Base-by-base conservation (phyloP, 2,113 vertebrate species). In the Heterocephalus glaber region DNA sequence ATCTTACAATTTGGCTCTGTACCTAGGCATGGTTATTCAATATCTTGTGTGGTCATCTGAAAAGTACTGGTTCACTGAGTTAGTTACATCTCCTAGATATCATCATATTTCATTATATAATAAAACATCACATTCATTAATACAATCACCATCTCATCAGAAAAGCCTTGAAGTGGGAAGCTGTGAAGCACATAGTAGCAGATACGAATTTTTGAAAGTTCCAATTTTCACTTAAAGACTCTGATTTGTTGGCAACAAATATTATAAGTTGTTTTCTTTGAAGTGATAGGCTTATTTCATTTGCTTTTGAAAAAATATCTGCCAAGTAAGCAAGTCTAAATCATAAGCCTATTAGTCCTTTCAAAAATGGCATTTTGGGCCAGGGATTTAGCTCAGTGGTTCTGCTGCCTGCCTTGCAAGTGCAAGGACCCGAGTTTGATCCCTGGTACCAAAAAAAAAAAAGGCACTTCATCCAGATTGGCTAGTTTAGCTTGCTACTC, bases 241-340 rank as follows among this genome's bases (percentile, higher is more conserved):
- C 41, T 61, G 61, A 56, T 96, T 86, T 95, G 58, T 80, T 82
- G 66, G 82, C 58, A 95, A 66, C n/a, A 81, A 90, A n/a, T 70
- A 89, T 30, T 28, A 7, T 58, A 7, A 49, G 19, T 38, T 79
- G 3, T 89, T 92, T 89, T 88, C 58, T 79, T 87, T 76, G 35
- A 90, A 82, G 17, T 77, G 26, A 76, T 35, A 86, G 26, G n/a
- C 38, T 90, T 58, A 94, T 72, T 77, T 84, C 13, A 58, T 85
- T 89, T 20, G 54, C 80, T 92, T 92, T 54, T 74, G 47, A 81
- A 58, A 58, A 81, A 83, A n/a, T 66, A 24, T 80, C 49, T 90
- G 41, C 24, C 66, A 83, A 70, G 65, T 58, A 76, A 84, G 44
- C 5, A 74, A 28, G 47, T 81, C 19, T 74, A 61, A 89, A 74